Base-by-base conservation (phyloP, 2,888 invertebrate species). In the Sinopyrophorus schimmeli region DNA sequence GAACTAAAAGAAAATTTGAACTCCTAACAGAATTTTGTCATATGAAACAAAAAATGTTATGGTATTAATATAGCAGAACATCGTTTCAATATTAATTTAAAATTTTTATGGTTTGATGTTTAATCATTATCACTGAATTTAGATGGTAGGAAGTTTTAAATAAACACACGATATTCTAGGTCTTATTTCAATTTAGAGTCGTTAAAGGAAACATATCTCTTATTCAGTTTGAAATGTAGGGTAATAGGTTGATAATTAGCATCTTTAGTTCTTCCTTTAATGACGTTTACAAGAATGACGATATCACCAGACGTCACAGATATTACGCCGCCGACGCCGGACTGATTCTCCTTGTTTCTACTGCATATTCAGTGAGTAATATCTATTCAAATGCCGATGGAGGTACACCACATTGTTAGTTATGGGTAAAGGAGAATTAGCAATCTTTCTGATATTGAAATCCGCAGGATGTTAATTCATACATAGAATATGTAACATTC, bases 351-450 rank as follows among this genome's bases (percentile, higher is more conserved):
- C 61, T 47, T 20, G 40, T 35, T 42, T 37, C 42, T 60, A 58
- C 60, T 60, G 63, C 54, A 57, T 61, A 62, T 60, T 64, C 61
- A 63, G 67, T 66, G 62, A 63, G 65, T 66, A 66, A 68, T 68
- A 68, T 65, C 61, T 59, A 68, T 68, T 67, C 57, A 62, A 62
- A 61, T 64, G 54, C 54, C 47, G 53, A 56, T 44, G 44, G 34
- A 44, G 44, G 44, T 44, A 38, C 17, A 44, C 37, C 44, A 31
- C 38, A 26, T 21, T 11, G n/a, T 15, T 39, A 47, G 26, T 32
- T 17, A 20, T 23, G 40, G 34, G 40, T 31, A 7, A 21, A 31
- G 38, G 10, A 26, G 21, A 21, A n/a, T 7, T 9, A n/a, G 9
- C 21, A 21, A 21, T 21, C 7, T n/a, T 21, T 21, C 7, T n/a